Evolutionary conservation across 1,140 invertebrate species (phyloP).

Genomic region (Drosophila busckii): DNA sequence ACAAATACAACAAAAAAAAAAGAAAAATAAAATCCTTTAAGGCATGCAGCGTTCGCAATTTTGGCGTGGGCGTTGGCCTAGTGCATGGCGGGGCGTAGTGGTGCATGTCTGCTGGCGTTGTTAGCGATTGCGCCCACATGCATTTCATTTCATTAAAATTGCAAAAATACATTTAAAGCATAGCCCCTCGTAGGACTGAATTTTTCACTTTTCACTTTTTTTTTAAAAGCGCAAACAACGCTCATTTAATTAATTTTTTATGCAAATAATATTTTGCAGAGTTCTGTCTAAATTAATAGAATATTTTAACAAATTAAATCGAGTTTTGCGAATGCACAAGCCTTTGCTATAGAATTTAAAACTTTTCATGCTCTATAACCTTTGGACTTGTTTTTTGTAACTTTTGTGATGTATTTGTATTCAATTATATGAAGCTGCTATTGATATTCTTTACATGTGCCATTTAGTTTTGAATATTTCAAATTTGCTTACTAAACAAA

Average conservation of each 20-base stretch:
- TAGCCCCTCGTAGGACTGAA: slow-evolving; percentile 21
- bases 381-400: no score
- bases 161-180: slow-evolving; percentile 65
- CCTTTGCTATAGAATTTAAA: no score
- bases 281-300: no score
- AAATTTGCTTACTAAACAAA: no score
- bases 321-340: no score
- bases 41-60: slow-evolving; percentile 41
- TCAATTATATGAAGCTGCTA: no score
- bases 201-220: slow-evolving; percentile 29
- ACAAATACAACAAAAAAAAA: not conserved
- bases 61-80: not conserved
- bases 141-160: slow-evolving; percentile 76
- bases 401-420: no score
- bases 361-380: no score
- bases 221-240: slow-evolving; percentile 23
- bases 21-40: slow-evolving; percentile 18
- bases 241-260: slow-evolving; percentile 46
- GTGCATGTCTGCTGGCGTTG: no score
- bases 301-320: no score
- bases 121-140: slow-evolving; percentile 41
- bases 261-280: not conserved
- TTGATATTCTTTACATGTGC: no score
- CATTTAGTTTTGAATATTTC: no score
- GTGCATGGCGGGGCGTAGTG: not conserved